These are phyloP conservation scores for Rynchops niger DNA, from an alignment of 2,113 vertebrate species.

Conservation along the genomic window DNA sequence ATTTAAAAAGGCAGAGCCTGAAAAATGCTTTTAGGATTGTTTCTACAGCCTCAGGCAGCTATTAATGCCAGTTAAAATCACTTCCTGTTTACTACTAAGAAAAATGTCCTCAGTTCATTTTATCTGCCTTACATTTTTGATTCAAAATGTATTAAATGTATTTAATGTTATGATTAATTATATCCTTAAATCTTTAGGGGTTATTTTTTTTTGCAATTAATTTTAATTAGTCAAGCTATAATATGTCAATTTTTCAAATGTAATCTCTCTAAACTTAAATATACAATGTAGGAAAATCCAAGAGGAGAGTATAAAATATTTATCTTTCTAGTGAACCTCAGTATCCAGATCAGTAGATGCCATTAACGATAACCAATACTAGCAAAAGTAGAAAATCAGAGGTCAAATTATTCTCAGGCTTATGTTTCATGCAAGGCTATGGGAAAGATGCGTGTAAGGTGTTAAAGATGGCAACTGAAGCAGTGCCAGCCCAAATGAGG, in stretches of 20 bases:
- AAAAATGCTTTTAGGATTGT: neutral
- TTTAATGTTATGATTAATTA: neutral
- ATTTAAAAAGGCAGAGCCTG: neutral
- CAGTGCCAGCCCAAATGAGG: neutral
- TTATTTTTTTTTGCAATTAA: neutral
- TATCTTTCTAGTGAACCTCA: neutral
- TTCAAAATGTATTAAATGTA: neutral
- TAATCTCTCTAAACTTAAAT: neutral
- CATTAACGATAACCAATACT: neutral
- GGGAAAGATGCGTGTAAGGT: neutral
- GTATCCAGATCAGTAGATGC: neutral
- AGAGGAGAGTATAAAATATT: neutral
- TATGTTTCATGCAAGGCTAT: neutral
- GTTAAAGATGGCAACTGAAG: neutral
- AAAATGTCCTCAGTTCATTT: conserved; percentile 15
- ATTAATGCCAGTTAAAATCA: conserved; percentile 10
- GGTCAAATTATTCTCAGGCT: neutral
- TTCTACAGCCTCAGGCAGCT: neutral
- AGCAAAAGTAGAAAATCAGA: neutral
- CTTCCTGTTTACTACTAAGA: conserved; percentile 10
- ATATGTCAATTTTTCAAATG: neutral
- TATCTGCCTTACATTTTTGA: neutral
- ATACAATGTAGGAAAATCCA: neutral
- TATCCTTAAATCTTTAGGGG: neutral
- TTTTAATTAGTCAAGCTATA: neutral